Conservation (phyloP, 2,797 vertebrate species). For the Acropternis orthonyx region DNA sequence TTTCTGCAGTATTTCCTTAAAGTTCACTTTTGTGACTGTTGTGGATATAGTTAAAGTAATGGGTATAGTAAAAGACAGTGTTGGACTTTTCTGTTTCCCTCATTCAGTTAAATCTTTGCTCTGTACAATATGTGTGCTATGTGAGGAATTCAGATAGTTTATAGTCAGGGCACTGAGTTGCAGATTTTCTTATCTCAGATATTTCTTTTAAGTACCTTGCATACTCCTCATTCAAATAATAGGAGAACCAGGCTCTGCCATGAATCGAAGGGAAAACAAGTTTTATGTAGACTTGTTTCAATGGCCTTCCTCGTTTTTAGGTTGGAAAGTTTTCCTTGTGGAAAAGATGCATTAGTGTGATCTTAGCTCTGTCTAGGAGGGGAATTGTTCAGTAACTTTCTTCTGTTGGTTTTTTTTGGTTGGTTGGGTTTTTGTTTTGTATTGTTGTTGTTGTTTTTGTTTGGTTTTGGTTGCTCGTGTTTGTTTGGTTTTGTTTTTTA, state of each 20-base stretch:
- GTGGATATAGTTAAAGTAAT: not conserved
- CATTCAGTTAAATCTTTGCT: not conserved
- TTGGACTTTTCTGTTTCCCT: not conserved
- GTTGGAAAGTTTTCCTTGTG: not conserved
- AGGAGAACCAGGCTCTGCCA: not conserved
- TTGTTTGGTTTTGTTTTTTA: not conserved
- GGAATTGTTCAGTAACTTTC: not conserved
- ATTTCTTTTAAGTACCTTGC: not conserved
- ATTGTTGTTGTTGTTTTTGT: not conserved
- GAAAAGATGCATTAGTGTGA: not conserved
- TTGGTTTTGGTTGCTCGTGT: not conserved
- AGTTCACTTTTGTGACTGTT: not conserved
- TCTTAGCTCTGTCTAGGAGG: not conserved
- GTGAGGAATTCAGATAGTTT: constrained; percentile 1
- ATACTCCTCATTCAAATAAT: not conserved
- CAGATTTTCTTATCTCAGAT: not conserved
- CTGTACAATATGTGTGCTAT: not conserved
- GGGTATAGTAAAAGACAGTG: not conserved
- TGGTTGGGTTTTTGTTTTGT: not conserved
- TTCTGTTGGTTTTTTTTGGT: not conserved
- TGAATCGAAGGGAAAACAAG: not conserved
- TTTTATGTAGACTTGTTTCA: not conserved
- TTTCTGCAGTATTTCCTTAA: not conserved
- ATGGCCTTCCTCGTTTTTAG: not conserved
- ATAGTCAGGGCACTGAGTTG: not conserved